phyloP scores from a whole-genome alignment of 2,113 vertebrate genomes.

The Guaruba guarouba region DNA sequence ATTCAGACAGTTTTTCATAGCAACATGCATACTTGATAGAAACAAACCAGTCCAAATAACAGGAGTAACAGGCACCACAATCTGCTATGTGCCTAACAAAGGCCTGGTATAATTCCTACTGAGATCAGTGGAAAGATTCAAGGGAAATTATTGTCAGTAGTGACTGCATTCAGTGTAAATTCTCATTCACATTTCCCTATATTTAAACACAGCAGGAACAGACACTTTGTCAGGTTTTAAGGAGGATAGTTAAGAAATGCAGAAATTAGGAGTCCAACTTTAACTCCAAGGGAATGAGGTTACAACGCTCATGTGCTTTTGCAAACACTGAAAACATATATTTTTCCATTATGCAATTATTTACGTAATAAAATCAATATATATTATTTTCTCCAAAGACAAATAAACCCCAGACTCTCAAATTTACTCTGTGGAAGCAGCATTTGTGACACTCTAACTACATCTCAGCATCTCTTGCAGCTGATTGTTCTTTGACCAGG shows the following conservation, averaged over 20 bases:
- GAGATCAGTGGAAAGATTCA: neutral
- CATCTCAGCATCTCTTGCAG: neutral
- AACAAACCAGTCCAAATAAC: neutral
- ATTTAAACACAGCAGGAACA: neutral
- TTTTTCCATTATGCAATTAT: neutral
- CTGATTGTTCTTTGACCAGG: neutral
- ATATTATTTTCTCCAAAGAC: neutral
- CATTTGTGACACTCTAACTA: neutral
- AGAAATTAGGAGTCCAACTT: neutral
- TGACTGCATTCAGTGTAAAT: neutral
- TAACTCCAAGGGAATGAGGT: neutral
- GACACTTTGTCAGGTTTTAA: neutral
- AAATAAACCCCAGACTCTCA: neutral
- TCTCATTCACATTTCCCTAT: neutral
- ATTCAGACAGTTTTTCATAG: neutral
- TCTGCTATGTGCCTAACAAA: neutral
- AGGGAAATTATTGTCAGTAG: neutral
- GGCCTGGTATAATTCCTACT: neutral
- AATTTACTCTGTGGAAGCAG: neutral
- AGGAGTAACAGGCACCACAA: neutral
- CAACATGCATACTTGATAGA: neutral
- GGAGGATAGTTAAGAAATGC: neutral
- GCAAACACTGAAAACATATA: neutral
- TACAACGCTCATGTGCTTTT: neutral
- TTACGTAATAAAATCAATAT: neutral